A percentile compares a stretch with the other conserved stretches of the same genome.
These are phyloP conservation scores for Mesembrinibis cayennensis DNA, from an alignment of 2,113 vertebrate species.

Conservation along the genomic window DNA sequence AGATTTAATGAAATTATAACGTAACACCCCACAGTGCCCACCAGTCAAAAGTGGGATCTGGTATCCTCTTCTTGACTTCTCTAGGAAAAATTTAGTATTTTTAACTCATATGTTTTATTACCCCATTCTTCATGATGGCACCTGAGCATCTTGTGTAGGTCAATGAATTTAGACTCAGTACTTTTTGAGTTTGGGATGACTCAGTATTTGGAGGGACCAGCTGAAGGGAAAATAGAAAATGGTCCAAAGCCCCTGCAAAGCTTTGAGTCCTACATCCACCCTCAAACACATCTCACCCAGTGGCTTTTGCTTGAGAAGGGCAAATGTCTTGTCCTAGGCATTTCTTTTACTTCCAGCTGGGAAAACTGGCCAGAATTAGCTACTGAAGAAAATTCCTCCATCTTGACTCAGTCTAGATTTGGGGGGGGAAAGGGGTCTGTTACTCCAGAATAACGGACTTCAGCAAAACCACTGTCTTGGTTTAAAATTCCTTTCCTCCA, in stretches of 20 bases:
- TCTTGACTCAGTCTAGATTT: neutral
- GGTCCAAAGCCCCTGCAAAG: neutral
- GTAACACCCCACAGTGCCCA: neutral
- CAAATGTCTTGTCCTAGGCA: neutral
- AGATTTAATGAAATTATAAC: neutral
- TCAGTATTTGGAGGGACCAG: fast-evolving
- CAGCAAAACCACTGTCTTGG: neutral
- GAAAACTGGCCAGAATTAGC: neutral
- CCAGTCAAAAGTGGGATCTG: neutral
- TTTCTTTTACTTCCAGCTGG: neutral
- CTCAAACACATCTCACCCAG: neutral
- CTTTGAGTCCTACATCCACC: fast-evolving
- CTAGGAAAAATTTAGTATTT: neutral
- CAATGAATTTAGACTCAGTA: neutral
- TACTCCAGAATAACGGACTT: neutral
- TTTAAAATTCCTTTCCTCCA: neutral
- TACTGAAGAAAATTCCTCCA: neutral
- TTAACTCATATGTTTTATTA: neutral
- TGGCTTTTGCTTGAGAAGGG: fast-evolving
- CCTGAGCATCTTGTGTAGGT: neutral
- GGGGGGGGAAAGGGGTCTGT: too few relatives aligned
- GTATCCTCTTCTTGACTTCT: neutral
- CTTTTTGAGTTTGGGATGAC: neutral
- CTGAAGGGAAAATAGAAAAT: neutral
- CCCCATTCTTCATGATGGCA: neutral